A percentile compares a stretch with the other conserved stretches of the same genome.
phyloP scores from a whole-genome alignment of 2,797 vertebrate species.

The Clarias fuscus region DNA sequence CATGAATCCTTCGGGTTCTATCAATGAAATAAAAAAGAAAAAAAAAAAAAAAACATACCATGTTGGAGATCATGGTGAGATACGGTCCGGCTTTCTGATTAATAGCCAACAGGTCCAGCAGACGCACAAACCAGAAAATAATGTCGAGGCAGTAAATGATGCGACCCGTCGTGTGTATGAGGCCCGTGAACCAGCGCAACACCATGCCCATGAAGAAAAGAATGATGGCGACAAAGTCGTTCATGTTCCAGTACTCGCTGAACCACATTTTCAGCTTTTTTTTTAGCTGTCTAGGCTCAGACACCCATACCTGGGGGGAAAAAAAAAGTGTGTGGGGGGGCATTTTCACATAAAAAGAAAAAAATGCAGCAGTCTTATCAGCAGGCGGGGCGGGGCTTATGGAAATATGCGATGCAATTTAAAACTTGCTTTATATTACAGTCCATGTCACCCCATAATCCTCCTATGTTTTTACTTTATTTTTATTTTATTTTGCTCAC shows the following conservation, averaged over 20 bases:
- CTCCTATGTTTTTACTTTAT: no score
- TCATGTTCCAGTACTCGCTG: constrained; percentile 96
- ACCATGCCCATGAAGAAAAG: constrained; percentile 85
- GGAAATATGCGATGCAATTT: not conserved
- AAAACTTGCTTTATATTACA: no score
- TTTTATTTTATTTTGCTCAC: not conserved
- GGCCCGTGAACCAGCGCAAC: constrained; percentile 77
- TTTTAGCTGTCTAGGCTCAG: constrained; percentile 86
- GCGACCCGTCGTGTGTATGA: constrained; percentile 78
- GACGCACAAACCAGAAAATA: constrained; percentile 94
- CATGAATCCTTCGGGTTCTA: not conserved
- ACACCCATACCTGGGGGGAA: constrained; percentile 81
- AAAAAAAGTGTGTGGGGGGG: not conserved
- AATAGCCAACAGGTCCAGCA: constrained; percentile 92
- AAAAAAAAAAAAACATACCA: constrained; percentile 72
- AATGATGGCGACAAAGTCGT: constrained; percentile 86
- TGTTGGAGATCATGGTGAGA: constrained; percentile 97
- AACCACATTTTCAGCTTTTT: constrained; percentile 97
- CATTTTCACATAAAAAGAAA: not conserved
- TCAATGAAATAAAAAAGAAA: not conserved
- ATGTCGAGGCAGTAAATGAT: constrained; percentile 92
- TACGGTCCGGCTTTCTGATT: constrained; percentile 95
- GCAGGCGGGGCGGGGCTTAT: not conserved
- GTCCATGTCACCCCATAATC: no score
- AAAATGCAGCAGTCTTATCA: not conserved